These are phyloP conservation scores for Ceraclea dissimilis DNA, from an alignment of 2,888 invertebrate genomes.

Conservation along the genomic window DNA sequence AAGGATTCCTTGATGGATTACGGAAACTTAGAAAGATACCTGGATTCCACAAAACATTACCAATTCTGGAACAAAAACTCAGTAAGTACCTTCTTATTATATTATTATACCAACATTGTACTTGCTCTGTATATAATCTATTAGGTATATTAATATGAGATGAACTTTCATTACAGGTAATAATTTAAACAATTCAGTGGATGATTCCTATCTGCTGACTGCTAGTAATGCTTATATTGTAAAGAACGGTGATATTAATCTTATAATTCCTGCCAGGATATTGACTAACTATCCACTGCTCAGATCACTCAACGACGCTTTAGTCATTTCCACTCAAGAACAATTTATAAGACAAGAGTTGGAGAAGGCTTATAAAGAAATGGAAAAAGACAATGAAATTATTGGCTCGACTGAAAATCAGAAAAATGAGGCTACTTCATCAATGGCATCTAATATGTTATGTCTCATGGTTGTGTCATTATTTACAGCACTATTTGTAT, in stretches of 20 bases:
- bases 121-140: too few relatives aligned
- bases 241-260: conserved; percentile 33
- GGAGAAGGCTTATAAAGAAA: conserved; percentile 38
- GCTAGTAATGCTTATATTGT: conserved; percentile 32
- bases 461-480: too few relatives aligned
- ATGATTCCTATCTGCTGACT: too few relatives aligned
- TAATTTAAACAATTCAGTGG: too few relatives aligned
- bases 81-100: neutral
- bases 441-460: too few relatives aligned
- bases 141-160: neutral
- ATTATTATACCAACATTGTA: too few relatives aligned
- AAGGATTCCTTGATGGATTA: conserved; percentile 40
- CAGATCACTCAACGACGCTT: conserved; percentile 62
- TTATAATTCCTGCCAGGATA: conserved; percentile 35
- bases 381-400: conserved; percentile 41
- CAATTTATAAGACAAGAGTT: conserved; percentile 46
- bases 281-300: conserved; percentile 60
- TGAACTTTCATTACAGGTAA: too few relatives aligned
- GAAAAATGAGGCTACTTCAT: too few relatives aligned
- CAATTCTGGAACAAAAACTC: conserved; percentile 3
- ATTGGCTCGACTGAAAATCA: neutral
- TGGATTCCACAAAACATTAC: conserved; percentile 31
- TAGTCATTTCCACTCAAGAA: conserved; percentile 48
- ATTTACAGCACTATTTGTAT: too few relatives aligned
- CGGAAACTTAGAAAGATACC: conserved; percentile 35